phyloP scores from a whole-genome alignment of 2,113 vertebrate genomes.

The Anhinga rufa region DNA sequence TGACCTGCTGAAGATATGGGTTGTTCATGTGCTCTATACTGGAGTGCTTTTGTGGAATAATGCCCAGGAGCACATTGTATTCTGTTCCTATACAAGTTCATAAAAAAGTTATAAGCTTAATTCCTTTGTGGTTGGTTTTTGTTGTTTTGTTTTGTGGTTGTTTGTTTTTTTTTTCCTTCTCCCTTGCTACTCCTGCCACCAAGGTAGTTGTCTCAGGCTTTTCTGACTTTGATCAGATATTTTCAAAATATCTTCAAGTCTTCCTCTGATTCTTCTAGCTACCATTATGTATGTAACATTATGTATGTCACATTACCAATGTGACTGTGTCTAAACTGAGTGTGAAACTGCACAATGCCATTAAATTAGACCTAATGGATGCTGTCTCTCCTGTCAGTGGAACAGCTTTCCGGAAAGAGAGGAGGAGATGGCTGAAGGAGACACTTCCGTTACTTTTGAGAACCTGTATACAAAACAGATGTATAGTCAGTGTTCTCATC shows the following conservation, averaged over 20 bases:
- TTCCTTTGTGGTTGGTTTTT: neutral
- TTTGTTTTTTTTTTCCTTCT: fast-evolving
- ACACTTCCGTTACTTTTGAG: neutral
- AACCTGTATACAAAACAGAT: neutral
- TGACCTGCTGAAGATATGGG: neutral
- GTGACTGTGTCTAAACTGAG: neutral
- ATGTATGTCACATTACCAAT: neutral
- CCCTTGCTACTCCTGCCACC: neutral
- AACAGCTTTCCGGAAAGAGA: neutral
- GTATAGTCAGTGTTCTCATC: neutral
- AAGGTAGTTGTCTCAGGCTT: neutral
- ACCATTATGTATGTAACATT: neutral
- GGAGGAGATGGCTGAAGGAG: neutral
- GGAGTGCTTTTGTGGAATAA: neutral
- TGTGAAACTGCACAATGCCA: neutral
- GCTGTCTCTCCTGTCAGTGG: neutral
- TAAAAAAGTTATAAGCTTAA: neutral
- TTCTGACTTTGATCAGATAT: neutral
- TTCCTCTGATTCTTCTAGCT: neutral
- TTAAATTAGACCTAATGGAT: neutral
- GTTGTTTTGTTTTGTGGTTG: neutral
- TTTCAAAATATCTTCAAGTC: neutral
- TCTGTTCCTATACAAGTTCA: neutral
- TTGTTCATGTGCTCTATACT: neutral
- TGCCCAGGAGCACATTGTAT: fast-evolving